Percentiles rank a stretch among this genome's conserved stretches.
Conservation (phyloP, 2,797 vertebrate genomes). For the Paramormyrops hopkinsi region DNA sequence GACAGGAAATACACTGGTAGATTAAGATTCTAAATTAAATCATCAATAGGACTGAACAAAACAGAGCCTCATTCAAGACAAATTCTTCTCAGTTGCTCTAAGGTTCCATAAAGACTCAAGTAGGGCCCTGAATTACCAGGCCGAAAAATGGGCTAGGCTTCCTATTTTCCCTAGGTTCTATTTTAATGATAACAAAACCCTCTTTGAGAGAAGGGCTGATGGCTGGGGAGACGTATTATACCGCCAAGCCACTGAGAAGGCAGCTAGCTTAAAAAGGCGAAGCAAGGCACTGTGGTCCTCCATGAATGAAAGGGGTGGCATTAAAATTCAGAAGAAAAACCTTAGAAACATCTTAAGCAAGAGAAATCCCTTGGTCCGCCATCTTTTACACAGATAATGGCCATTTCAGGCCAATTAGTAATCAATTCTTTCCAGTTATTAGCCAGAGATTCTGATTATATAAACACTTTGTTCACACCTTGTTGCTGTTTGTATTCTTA, state of each 20-base stretch:
- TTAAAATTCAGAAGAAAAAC: slow-evolving; percentile 18
- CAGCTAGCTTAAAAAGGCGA: slow-evolving; percentile 18
- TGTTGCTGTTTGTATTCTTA: neutral
- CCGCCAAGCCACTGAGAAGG: slow-evolving; percentile 17
- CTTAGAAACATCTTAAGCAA: slow-evolving; percentile 11
- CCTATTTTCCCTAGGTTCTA: slow-evolving; percentile 24
- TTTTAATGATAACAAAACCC: slow-evolving; percentile 32
- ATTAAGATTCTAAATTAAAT: slow-evolving; percentile 23
- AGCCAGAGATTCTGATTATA: neutral
- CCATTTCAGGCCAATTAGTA: neutral
- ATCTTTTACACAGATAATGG: neutral
- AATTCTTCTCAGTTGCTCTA: slow-evolving; percentile 18
- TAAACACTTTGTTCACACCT: neutral
- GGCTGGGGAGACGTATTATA: neutral
- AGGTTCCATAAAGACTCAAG: slow-evolving; percentile 21
- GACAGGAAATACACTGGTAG: neutral
- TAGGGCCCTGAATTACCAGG: slow-evolving; percentile 15
- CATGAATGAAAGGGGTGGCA: slow-evolving; percentile 15
- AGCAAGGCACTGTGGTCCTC: slow-evolving; percentile 7
- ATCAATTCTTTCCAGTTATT: neutral
- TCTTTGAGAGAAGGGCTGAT: slow-evolving; percentile 22
- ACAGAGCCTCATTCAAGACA: slow-evolving; percentile 21
- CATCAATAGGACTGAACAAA: slow-evolving; percentile 13
- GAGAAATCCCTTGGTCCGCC: neutral
- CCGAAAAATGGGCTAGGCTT: slow-evolving; percentile 8